A percentile compares a stretch with the other conserved stretches of the same genome.
Evolutionary conservation across 2,888 invertebrate species (phyloP).

Genomic region (Resseliella maxima): DNA sequence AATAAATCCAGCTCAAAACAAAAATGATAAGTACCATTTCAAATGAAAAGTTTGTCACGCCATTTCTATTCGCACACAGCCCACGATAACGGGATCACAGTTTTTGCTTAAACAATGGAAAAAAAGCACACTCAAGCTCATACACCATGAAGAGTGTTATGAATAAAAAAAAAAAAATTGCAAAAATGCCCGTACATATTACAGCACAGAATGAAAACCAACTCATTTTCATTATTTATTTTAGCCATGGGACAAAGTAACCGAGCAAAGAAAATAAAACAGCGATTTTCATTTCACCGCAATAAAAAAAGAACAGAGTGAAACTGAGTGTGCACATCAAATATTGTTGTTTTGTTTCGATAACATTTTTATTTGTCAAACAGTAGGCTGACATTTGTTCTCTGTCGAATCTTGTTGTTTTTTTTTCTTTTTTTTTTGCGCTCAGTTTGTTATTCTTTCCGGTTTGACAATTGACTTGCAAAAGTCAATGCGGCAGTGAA

Average conservation of each 20-base stretch:
- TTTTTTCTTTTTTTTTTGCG: neutral
- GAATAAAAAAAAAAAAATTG: too few relatives aligned
- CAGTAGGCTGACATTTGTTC: neutral
- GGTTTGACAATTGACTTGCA: neutral
- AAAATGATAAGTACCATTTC: neutral
- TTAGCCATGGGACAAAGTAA: neutral
- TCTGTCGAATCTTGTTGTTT: neutral
- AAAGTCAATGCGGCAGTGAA: neutral
- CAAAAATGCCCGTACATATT: neutral
- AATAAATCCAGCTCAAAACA: neutral
- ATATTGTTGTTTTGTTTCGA: neutral
- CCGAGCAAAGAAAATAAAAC: neutral
- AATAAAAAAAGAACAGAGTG: conserved; percentile 24
- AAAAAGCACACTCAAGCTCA: neutral
- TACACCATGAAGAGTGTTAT: neutral
- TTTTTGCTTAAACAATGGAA: too few relatives aligned
- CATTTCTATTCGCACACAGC: too few relatives aligned
- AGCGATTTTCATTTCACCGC: neutral
- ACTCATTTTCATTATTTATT: neutral
- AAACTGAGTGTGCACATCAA: neutral
- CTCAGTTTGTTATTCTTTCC: neutral
- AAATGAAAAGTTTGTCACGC: neutral
- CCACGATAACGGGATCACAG: too few relatives aligned
- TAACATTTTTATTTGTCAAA: neutral
- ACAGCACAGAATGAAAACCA: neutral